Evolutionary conservation across 1,140 invertebrate species (phyloP).

Genomic region (Papilio aristodemus): DNA sequence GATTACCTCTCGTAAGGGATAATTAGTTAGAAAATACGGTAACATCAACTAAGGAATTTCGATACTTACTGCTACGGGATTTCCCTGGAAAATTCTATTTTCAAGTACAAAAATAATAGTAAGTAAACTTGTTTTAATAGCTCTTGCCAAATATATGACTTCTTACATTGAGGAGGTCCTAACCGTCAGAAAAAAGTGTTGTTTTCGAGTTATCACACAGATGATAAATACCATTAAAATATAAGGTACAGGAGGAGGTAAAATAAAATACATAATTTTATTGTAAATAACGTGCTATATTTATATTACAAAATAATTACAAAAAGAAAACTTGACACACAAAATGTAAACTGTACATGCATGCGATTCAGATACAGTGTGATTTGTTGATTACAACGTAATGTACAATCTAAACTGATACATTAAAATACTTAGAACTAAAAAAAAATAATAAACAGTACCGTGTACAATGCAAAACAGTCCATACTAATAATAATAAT

Average conservation of each 20-base stretch:
- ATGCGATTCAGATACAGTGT: slow-evolving; percentile 70
- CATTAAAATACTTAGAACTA: slow-evolving; percentile 63
- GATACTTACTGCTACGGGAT: neutral
- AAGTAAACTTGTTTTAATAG: too few relatives aligned
- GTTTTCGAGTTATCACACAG: too few relatives aligned
- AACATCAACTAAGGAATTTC: neutral
- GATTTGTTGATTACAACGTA: slow-evolving; percentile 55
- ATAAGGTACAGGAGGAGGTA: neutral
- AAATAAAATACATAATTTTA: slow-evolving; percentile 44
- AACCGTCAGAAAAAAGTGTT: too few relatives aligned
- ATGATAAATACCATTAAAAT: too few relatives aligned
- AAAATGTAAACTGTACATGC: slow-evolving; percentile 76
- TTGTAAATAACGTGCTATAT: slow-evolving; percentile 80
- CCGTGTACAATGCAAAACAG: slow-evolving; percentile 59
- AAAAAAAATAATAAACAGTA: slow-evolving; percentile 58
- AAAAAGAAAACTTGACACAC: slow-evolving; percentile 75
- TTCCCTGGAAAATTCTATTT: too few relatives aligned
- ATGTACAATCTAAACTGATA: slow-evolving; percentile 56
- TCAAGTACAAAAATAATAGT: too few relatives aligned
- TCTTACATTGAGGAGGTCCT: too few relatives aligned
- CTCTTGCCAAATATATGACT: too few relatives aligned
- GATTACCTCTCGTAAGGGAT: too few relatives aligned
- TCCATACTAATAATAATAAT: slow-evolving; percentile 52
- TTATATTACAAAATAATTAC: slow-evolving; percentile 80
- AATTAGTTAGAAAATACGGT: neutral